Evolutionary conservation across 1,140 invertebrate species (phyloP).

Genomic region (Mizuhopecten yessoensis): DNA sequence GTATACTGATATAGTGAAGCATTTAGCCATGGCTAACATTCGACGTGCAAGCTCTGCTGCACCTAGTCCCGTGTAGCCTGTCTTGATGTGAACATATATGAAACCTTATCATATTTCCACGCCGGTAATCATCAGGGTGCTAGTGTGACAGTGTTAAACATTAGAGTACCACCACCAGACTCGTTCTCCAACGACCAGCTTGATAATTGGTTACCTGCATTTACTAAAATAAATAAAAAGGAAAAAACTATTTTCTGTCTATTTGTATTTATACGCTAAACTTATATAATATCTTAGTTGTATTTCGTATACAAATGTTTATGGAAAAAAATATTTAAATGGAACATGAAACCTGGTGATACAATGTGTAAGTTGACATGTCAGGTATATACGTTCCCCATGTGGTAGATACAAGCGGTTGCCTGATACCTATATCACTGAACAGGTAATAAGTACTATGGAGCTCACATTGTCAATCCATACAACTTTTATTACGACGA

Average conservation of each 20-base stretch:
- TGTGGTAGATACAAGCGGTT: neutral
- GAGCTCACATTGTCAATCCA: neutral
- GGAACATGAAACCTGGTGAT: neutral
- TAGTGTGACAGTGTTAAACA: neutral
- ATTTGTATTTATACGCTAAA: neutral
- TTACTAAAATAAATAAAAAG: neutral
- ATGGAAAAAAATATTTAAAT: neutral
- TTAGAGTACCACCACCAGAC: neutral
- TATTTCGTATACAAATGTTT: neutral
- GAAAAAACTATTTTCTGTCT: neutral
- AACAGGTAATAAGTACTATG: neutral
- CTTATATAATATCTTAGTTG: neutral
- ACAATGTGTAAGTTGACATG: neutral
- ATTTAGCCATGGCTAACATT: no score
- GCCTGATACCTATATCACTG: conserved; percentile 8
- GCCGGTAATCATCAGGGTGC: neutral
- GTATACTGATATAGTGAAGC: no score
- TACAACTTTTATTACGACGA: conserved; percentile 10
- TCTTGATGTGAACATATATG: neutral
- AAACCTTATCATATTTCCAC: neutral
- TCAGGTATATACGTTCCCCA: neutral
- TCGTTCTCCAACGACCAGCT: neutral
- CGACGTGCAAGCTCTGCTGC: no score
- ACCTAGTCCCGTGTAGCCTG: no score
- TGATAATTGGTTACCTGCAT: neutral